Base-by-base conservation (phyloP, 2,797 vertebrate genomes). In the Micrastur ruficollis region DNA sequence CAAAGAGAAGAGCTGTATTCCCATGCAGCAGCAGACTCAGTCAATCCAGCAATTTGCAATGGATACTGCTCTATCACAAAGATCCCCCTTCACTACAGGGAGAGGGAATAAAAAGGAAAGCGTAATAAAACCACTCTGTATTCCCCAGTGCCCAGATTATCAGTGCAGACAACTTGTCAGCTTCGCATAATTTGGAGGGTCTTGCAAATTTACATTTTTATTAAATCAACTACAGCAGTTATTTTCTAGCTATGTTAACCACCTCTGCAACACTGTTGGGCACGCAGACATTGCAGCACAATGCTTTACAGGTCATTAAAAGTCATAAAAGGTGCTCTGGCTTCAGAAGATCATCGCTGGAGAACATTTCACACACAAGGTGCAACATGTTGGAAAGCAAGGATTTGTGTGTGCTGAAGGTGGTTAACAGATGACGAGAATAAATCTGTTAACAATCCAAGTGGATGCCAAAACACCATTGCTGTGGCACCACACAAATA, bases 171-270 rank as follows among this genome's bases (percentile, higher is more conserved):
- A 95, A 84, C 67, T 74, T 76, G 78, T 67, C 92, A 85, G 86
- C 63, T 90, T 95, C 70, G 63, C 71, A 76, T 94, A 93, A 95
- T 97, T 94, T 74, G 86, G 83, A 90, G 88, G 52, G 71, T 80
- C 86, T 76, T 76, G 79, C 73, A 76, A 86, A 94, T 95, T 93
- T 92, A 85, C 49, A 42, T 90, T 90, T 94, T 94, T 94, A 96
- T 94, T 97, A 93, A 87, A 95, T 95, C 90, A 93, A 82, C 63
- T 47, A 38, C 63, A 93, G 78, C 62, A 86, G 68, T 55, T 94
- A 68, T 88, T 81, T 89, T 61, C 76, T 59, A 68, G 82, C 38
- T 81, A 4, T 65, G 74, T 80, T 81, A 95, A 55, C 68, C 40
- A 65, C 34, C 36, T 81, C 13, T 71, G 47, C 55, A 92, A 88